Evolutionary conservation across 35 echinoderm and acorn worm species (phyloP), one percentile per base, ranked within the genome.

Genomic region (Stichopus chloronotus): DNA sequence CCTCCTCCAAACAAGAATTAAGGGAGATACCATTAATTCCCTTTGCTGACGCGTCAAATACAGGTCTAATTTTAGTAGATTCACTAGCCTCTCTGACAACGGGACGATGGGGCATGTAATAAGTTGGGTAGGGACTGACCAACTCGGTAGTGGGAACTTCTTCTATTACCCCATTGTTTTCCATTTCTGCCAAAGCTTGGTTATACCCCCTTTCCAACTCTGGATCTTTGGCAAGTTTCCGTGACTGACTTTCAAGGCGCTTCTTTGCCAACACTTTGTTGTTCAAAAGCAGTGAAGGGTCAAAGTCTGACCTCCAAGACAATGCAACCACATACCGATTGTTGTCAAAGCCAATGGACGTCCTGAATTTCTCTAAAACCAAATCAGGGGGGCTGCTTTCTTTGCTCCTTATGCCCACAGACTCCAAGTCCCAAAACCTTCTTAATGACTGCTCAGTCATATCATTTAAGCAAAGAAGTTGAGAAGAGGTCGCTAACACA

Each of bases 351-450:
- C 74, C 53, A 54, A 91, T 78, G 20, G 25, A 77, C 17, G 69
- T 59, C 55, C 16, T 78, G 9, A 91, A 91, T 55, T 52, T 14
- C 76, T 91, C 76, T 59, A 91, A 55, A 7, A 91, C 56, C 19
- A 6, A 52, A 19, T 91, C 71, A 77, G 68, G 89, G 89, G 20
- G 69, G 76, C 30, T 77, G 6, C 11, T 77, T 55, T 78, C 72
- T 57, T 21, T 52, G 43, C 43, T 76, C 17, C 11, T 77, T 78
- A 91, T 77, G 9, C 89, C 89, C 17, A 91, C 71, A 16, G 55
- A 76, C 54, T 91, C 88, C 30, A 91, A 76, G 56, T 91, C 88
- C 65, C 88, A 91, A 78, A 91, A 91, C 5, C 54, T 91, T 13
- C 65, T 4, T 71, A 90, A 68, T n/a, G 58, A 25, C 2, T 71